phyloP scores from a whole-genome alignment of 2,113 vertebrate genomes.

The Heliornis fulica region DNA sequence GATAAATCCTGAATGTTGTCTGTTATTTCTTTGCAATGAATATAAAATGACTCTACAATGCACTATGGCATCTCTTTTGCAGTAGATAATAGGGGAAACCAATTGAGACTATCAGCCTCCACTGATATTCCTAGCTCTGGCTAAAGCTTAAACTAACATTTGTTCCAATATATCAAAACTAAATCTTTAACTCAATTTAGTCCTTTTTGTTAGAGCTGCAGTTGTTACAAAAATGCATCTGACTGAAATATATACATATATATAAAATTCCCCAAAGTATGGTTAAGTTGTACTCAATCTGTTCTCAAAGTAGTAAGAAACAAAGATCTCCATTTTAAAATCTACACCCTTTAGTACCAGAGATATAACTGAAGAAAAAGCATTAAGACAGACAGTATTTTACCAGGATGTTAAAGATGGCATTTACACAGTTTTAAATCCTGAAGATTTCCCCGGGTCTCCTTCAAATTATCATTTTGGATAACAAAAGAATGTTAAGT shows the following conservation, averaged over 20 bases:
- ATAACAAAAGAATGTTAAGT: conserved; percentile 2
- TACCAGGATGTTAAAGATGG: neutral
- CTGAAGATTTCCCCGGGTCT: neutral
- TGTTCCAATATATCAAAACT: neutral
- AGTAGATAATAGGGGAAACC: neutral
- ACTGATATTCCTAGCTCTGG: neutral
- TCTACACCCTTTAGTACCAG: neutral
- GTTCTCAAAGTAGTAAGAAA: neutral
- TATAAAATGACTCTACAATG: neutral
- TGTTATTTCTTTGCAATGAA: neutral
- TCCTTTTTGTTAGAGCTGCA: neutral
- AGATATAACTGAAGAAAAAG: neutral
- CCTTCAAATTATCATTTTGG: conserved; percentile 15
- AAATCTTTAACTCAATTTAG: neutral
- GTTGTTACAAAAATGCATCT: neutral
- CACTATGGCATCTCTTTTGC: neutral
- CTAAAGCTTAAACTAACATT: neutral
- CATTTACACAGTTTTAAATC: neutral
- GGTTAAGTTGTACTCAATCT: neutral
- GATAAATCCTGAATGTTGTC: neutral
- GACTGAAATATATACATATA: neutral
- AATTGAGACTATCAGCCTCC: neutral
- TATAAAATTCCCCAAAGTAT: neutral
- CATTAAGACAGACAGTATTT: neutral
- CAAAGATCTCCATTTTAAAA: neutral